Base-by-base conservation (phyloP, 2,888 invertebrate genomes). In the Metallyticus violacea region DNA sequence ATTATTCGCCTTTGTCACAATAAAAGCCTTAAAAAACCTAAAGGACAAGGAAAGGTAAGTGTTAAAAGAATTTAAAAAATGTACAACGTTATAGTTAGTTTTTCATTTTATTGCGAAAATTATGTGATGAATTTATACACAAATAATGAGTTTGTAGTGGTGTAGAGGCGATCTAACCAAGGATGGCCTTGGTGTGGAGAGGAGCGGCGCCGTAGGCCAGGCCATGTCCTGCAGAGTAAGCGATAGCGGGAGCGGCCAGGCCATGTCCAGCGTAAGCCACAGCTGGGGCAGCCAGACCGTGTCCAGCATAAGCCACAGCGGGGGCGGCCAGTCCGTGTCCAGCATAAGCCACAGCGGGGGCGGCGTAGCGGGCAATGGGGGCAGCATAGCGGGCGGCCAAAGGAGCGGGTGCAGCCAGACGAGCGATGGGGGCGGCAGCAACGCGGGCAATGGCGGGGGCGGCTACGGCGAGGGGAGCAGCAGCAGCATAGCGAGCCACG, bases 371-470 rank as follows among this genome's bases (percentile, higher is more conserved):
- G 27, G 27, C 25, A 26, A 79, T 26, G 85, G 81, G 81, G 77
- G 85, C 2, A 90, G 90, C 5, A 90, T 90, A 88, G 91, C 92
- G 88, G 92, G 92, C 9, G 92, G 88, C 22, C 91, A 89, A 90
- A 91, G 91, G 90, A 92, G 92, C 28, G 91, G 91, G 77, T 91
- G 91, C 40, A 92, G 92, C 62, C 92, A 89, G 82, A 92, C 89
- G 87, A 92, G 90, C 26, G 91, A 93, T 89, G 89, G 92, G 92
- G 77, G 92, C 92, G 88, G 91, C 90, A 87, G 91, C 91, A 88
- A 91, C 89, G 88, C 92, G 91, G 78, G 92, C 89, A 88, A 91
- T 86, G 62, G 90, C 85, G 76, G 26, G 22, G 85, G 86, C 85
- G 28, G 85, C 85, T 30, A 86, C 79, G 78, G 79, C 85, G 27